Base-by-base conservation (phyloP, 2,113 vertebrate species). In the Menidia beryllina region DNA sequence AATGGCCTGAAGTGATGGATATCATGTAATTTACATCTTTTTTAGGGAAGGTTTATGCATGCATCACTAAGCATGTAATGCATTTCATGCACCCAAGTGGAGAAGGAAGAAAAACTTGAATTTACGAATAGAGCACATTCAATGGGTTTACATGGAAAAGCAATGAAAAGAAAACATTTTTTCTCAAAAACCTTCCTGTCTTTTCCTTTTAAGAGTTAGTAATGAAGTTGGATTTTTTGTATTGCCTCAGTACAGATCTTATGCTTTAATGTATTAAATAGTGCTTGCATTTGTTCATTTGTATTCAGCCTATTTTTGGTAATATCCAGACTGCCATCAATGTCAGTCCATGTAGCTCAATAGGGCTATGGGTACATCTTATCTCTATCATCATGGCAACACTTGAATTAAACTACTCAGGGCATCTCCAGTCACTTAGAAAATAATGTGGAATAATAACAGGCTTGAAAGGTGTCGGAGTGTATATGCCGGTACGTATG, bases 341-440 rank as follows among this genome's bases (percentile, higher is more conserved):
- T 66, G 71, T 79, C 69, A 55, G 52, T 56, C 68, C 53, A 61
- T 81, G 57, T 68, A 53, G 76, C 83, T 85, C 76, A 85, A 88
- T 84, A 86, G 52, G 77, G 61, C 70, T 85, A 51, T 71, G 69
- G 75, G 76, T 76, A 63, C 60, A 78, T 71, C 60, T 79, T 64
- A 72, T 78, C 66, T 79, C 55, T 53, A 76, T 86, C 25, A 72
- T 76, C 89, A 89, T 89, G 78, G 82, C 78, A 90, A 90, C 88
- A 61, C 39, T 25, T 8, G 39, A 67, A 69, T 71, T 80, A 75
- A 66, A 70, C 57, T 67, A 66, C 59, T 79, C 50, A 7, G 58
- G 57, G 54, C 55, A 64, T 58, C 45, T 72, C 26, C 41, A 63
- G 56, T 19, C n/a, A 20, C 8, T 38, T 75, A 67, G 64, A 49